A percentile compares a stretch with the other conserved stretches of the same genome.
These are phyloP conservation scores for Ceratosolen fusciceps DNA, from an alignment of 1,140 invertebrate species.

Conservation along the genomic window DNA sequence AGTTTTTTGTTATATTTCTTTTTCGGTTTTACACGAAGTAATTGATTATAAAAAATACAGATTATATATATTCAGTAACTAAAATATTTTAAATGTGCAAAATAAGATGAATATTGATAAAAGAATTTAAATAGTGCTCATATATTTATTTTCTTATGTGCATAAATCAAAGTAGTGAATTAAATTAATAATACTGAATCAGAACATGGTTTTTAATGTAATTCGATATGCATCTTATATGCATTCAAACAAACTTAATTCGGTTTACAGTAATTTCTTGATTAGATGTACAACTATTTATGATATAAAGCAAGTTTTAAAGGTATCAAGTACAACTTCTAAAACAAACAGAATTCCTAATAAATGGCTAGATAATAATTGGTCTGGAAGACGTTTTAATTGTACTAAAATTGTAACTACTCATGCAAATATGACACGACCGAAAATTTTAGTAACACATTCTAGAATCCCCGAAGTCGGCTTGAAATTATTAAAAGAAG, in stretches of 20 bases:
- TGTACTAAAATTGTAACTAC: not conserved
- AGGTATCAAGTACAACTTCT: not conserved
- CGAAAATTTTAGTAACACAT: slow-evolving; percentile 74
- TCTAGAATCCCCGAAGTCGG: slow-evolving; percentile 73
- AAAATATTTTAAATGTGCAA: too few relatives aligned
- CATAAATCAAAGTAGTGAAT: too few relatives aligned
- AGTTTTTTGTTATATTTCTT: too few relatives aligned
- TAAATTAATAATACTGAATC: not conserved
- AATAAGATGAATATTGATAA: too few relatives aligned
- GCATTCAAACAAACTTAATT: not conserved
- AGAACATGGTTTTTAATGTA: slow-evolving; percentile 8
- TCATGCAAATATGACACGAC: slow-evolving; percentile 57
- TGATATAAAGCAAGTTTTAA: not conserved
- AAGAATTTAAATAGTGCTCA: too few relatives aligned
- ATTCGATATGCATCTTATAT: not conserved
- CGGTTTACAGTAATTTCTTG: not conserved
- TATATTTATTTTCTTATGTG: not conserved
- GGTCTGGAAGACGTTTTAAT: not conserved
- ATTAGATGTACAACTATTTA: not conserved
- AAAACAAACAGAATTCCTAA: not conserved
- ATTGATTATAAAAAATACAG: too few relatives aligned
- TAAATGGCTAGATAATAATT: not conserved
- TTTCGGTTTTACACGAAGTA: too few relatives aligned
- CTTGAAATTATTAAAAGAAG: slow-evolving; percentile 71
- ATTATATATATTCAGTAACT: too few relatives aligned